Conservation (phyloP, 2,888 invertebrate species). For the Isotomurus palustris region DNA sequence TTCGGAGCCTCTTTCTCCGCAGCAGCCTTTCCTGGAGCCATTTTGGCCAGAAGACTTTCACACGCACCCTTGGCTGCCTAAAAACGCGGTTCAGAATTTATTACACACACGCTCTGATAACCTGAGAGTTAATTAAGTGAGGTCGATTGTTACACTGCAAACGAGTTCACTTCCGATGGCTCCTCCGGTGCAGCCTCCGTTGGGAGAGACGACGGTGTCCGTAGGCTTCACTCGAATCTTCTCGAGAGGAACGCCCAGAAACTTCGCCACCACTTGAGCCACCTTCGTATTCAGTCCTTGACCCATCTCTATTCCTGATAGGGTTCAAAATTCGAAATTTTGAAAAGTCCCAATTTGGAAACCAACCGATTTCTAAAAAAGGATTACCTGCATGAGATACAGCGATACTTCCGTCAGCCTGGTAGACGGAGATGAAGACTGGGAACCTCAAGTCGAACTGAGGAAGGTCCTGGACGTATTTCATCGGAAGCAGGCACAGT, state of each 20-base stretch:
- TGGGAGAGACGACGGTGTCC: constrained; percentile 48
- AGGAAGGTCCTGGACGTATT: constrained; percentile 57
- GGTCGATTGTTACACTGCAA: constrained; percentile 47
- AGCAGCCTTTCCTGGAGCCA: constrained; percentile 49
- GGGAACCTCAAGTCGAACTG: constrained; percentile 53
- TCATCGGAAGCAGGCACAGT: constrained; percentile 18
- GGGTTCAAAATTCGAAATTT: no score
- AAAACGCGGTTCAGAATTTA: neutral
- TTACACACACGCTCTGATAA: neutral
- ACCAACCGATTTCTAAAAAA: no score
- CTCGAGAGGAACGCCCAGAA: constrained; percentile 49
- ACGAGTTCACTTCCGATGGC: constrained; percentile 49
- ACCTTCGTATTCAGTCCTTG: constrained; percentile 55
- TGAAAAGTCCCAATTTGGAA: no score
- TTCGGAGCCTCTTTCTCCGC: constrained; percentile 47
- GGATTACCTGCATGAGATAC: constrained; percentile 49
- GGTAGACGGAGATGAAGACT: constrained; percentile 60
- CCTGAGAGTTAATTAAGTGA: no score
- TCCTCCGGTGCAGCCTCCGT: constrained; percentile 49
- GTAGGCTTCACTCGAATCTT: constrained; percentile 49
- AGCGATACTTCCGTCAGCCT: constrained; percentile 50
- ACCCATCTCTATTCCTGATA: constrained; percentile 51
- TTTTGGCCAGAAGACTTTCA: constrained; percentile 47
- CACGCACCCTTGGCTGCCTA: constrained; percentile 50
- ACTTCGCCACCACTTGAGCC: constrained; percentile 49